A percentile compares a stretch with the other conserved stretches of the same genome.
phyloP scores from a whole-genome alignment of 2,888 invertebrate species.

The Rapana venosa region DNA sequence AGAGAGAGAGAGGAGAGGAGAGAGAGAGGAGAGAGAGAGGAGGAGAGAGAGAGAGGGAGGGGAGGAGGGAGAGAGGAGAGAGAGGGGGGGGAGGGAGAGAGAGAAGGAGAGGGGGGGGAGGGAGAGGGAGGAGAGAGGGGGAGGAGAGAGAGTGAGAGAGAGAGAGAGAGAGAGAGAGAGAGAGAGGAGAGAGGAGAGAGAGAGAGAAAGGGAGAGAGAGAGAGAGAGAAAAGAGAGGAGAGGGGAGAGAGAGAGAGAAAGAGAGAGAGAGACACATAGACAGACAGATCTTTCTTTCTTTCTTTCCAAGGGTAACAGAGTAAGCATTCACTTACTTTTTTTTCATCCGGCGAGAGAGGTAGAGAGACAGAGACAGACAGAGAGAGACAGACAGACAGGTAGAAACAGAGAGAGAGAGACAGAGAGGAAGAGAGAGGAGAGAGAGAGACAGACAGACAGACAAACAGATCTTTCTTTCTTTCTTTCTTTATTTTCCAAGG shows the following conservation, averaged over 20 bases:
- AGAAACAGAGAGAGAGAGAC: too few species aligned
- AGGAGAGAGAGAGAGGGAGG: too few species aligned
- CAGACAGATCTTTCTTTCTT: too few species aligned
- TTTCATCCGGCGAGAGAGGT: too few species aligned
- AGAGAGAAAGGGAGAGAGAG: slow-evolving; percentile 6
- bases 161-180: slow-evolving; percentile 7
- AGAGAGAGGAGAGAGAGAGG: neutral
- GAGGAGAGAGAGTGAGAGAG: neutral
- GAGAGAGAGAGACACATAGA: neutral
- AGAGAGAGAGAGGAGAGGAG: neutral
- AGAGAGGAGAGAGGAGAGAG: neutral
- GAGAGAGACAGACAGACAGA: too few species aligned
- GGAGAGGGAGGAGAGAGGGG: neutral
- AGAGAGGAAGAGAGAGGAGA: too few species aligned
- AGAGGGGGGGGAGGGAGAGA: neutral
- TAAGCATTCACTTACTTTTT: too few species aligned
- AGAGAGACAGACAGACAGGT: too few species aligned
- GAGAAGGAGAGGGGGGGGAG: neutral
- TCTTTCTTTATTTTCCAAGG: too few species aligned
- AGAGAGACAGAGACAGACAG: too few species aligned
- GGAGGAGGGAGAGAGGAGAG: neutral
- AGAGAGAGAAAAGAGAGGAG: slow-evolving; percentile 2
- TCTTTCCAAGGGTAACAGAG: too few species aligned
- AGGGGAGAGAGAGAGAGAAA: slow-evolving; percentile 9
- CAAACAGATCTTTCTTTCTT: too few species aligned